These are phyloP conservation scores for Drusus annulatus DNA, from an alignment of 1,140 invertebrate genomes.

Conservation along the genomic window DNA sequence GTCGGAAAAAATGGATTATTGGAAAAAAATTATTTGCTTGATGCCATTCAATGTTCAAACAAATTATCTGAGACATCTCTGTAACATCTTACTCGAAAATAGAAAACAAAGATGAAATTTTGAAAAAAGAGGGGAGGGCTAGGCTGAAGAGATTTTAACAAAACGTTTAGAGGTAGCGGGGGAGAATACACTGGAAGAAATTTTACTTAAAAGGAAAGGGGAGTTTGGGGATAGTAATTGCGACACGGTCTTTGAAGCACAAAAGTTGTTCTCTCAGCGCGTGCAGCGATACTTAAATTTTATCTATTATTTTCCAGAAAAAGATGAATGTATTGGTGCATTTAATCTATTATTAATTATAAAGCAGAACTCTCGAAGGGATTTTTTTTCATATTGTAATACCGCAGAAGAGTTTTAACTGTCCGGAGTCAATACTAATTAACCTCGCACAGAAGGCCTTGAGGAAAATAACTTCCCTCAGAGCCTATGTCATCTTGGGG, in stretches of 20 bases:
- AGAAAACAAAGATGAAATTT: slow-evolving; percentile 10
- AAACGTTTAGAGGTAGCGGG: slow-evolving; percentile 46
- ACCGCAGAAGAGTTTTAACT: too few relatives aligned
- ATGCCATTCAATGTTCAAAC: too few relatives aligned
- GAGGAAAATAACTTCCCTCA: too few relatives aligned
- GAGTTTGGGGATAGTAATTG: slow-evolving; percentile 42
- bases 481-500: too few relatives aligned
- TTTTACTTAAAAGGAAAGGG: slow-evolving; percentile 41
- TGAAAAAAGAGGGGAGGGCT: not conserved
- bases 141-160: slow-evolving; percentile 46
- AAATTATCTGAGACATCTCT: too few relatives aligned
- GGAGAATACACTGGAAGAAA: slow-evolving; percentile 33
- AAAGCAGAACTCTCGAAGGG: too few relatives aligned
- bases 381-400: too few relatives aligned
- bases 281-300: not conserved
- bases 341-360: too few relatives aligned
- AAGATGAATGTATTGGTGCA: not conserved
- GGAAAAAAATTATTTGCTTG: too few relatives aligned
- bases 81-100: slow-evolving; percentile 4
- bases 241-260: slow-evolving; percentile 53
- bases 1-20: too few relatives aligned
- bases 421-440: too few relatives aligned
- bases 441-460: too few relatives aligned
- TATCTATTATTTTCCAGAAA: not conserved
- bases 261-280: slow-evolving; percentile 52